Conservation (phyloP, 2,113 vertebrate genomes). For the Sturnira hondurensis region DNA sequence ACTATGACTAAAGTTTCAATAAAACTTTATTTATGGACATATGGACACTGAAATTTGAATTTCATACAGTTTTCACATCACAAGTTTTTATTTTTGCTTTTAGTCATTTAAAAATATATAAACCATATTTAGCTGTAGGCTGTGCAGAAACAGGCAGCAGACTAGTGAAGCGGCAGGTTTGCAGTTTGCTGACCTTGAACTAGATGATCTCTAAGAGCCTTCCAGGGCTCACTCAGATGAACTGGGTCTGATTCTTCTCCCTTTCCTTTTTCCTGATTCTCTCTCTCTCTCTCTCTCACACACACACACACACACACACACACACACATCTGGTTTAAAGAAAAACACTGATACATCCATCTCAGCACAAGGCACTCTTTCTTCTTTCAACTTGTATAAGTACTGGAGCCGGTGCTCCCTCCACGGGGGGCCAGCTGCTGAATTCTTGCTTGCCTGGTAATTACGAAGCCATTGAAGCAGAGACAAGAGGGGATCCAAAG, state of each 20-base stretch:
- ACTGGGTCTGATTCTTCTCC: background rate
- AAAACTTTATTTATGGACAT: slow-evolving; percentile 1
- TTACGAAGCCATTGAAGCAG: slow-evolving; percentile 34
- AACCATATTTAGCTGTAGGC: background rate
- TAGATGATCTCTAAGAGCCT: background rate
- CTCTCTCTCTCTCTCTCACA: background rate
- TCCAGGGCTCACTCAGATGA: background rate
- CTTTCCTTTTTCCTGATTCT: background rate
- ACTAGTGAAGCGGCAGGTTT: background rate
- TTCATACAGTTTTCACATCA: background rate
- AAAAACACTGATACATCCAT: background rate
- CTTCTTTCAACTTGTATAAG: background rate
- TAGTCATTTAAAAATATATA: background rate
- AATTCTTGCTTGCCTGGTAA: slow-evolving; percentile 5
- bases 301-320: background rate
- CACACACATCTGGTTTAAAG: background rate
- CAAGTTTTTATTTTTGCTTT: slow-evolving; percentile 14
- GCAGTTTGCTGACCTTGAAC: background rate
- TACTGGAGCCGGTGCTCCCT: background rate
- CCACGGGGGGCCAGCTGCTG: background rate
- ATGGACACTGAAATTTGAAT: background rate
- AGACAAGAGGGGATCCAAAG: slow-evolving; percentile 1
- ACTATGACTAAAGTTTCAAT: background rate
- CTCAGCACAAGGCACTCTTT: slow-evolving; percentile 16
- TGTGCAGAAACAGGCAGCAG: background rate